Percentiles rank a stretch among this genome's conserved stretches.
Conservation (phyloP, 2,888 invertebrate species). For the Parnassius glacialis region DNA sequence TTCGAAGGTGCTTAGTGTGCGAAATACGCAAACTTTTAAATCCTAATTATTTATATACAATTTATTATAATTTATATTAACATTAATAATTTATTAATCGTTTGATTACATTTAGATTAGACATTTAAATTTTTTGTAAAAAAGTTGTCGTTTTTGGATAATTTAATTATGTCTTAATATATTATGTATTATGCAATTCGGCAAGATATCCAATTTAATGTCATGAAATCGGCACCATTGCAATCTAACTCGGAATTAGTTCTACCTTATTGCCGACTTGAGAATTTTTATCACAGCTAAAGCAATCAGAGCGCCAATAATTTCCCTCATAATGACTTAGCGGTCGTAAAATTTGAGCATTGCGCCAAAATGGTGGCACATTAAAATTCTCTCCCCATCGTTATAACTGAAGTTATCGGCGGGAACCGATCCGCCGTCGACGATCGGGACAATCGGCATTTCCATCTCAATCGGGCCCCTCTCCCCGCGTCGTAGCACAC, state of each 20-base stretch:
- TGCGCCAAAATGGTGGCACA: constrained; percentile 81
- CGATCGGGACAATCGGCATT: constrained; percentile 71
- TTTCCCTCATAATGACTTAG: constrained; percentile 80
- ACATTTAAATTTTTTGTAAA: not conserved
- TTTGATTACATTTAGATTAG: not conserved
- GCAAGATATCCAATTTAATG: constrained; percentile 31
- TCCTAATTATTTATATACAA: too few relatives aligned
- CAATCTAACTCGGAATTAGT: constrained; percentile 75
- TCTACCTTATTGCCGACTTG: constrained; percentile 79
- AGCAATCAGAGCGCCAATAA: constrained; percentile 81
- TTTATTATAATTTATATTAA: too few relatives aligned
- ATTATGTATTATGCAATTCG: not conserved
- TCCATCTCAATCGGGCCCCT: constrained; percentile 71
- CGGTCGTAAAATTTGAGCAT: constrained; percentile 80
- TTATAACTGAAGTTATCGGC: constrained; percentile 77
- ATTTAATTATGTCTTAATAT: too few relatives aligned
- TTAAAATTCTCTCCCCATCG: constrained; percentile 81
- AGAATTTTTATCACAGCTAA: constrained; percentile 80
- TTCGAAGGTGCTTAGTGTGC: too few relatives aligned
- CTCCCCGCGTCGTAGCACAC: constrained; percentile 38
- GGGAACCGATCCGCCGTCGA: constrained; percentile 59
- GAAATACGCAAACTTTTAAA: too few relatives aligned
- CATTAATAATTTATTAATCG: not conserved
- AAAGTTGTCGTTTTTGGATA: not conserved
- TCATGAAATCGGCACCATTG: constrained; percentile 53